Evolutionary conservation across 2,888 invertebrate genomes (phyloP), one percentile per base, ranked within the genome.

Genomic region (Noctuana brunneofusca): DNA sequence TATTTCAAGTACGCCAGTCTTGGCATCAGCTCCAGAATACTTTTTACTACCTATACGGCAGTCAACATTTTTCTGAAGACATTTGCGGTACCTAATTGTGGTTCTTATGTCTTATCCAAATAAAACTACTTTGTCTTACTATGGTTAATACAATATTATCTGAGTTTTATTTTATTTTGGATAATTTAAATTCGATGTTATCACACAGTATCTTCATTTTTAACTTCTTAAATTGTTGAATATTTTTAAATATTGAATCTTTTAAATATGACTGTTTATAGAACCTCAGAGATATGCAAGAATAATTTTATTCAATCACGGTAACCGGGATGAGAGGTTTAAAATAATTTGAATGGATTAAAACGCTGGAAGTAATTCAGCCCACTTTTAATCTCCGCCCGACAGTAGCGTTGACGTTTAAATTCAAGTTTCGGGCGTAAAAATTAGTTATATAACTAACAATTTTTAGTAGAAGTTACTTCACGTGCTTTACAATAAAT

Each of bases 1-100:
- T 78, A 73, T 71, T 71, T 76, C 72, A 75, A 64, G 58, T 62
- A 67, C 67, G 58, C 64, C 70, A 73, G 65, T 72, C 75, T 75
- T 77, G 75, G 75, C 73, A 72, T 58, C 62, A 70, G 69, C 72
- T 71, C 67, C 66, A 50, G 65, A 63, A 71, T 73, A 75, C 63
- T 74, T 76, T 72, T 71, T 68, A 67, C 65, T 71, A 68, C 68
- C 65, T 68, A 63, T 32, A 35, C 27, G 24, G 46, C 20, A 63
- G 56, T 50, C 14, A 41, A 41, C 27, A 43, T 56, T 56, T 56
- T 53, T 38, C 22, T 41, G n/a, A 22, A 24, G 18, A 43, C 3
- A 43, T 43, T 43, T 43, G 43, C 20, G 12, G 18, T 43, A 43
- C 20, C 20, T 43, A 41, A 16, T 12, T 12, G 43, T 9, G 20